Evolutionary conservation across 2,888 invertebrate genomes (phyloP), one percentile per base, ranked within the genome.

Genomic region (Drosophila sordidula): DNA sequence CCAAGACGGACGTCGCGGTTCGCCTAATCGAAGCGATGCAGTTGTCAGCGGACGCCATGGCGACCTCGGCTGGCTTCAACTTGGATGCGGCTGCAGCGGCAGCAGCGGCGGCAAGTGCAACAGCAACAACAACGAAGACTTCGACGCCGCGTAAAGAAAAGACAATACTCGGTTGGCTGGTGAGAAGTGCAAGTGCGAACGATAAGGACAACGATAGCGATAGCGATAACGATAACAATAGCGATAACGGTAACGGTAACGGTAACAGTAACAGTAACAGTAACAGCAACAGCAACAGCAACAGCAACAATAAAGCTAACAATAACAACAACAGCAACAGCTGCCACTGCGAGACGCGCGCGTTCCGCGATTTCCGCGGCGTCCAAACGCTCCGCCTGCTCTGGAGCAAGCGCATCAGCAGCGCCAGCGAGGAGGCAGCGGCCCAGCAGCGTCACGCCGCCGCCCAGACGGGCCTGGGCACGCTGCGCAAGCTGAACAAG

Each of bases 371-470:
- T 16, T 90, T 89, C 78, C 90, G 85, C 11, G 92, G 92, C 29
- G 92, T 92, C 26, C 92, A 92, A 78, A 90, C 89, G 2, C 68
- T 92, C 49, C 91, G 89, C 29, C 75, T 92, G 74, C 85, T 92
- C 66, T 92, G 92, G 92, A 92, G 91, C 75, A 91, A 90, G 66
- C 91, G 91, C 47, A 92, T 92, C 44, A 89, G 80, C 61, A 77
- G 79, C 63, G 83, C 80, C 66, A 85, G 71, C 65, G 83, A 78
- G 45, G 77, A 79, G 72, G 80, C 62, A 16, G 58, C 57, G 18
- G 42, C 67, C 18, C 70, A 50, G 18, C 32, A 51, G 11, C 57
- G 52, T 0, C 46, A 16, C 4, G 29, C 34, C 0, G 16, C 26
- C 0, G 16, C 9, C 1, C 26, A 34, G 2, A 57, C 56, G 52